phyloP scores from a whole-genome alignment of 2,113 vertebrate genomes.

The Corynorhinus townsendii region DNA sequence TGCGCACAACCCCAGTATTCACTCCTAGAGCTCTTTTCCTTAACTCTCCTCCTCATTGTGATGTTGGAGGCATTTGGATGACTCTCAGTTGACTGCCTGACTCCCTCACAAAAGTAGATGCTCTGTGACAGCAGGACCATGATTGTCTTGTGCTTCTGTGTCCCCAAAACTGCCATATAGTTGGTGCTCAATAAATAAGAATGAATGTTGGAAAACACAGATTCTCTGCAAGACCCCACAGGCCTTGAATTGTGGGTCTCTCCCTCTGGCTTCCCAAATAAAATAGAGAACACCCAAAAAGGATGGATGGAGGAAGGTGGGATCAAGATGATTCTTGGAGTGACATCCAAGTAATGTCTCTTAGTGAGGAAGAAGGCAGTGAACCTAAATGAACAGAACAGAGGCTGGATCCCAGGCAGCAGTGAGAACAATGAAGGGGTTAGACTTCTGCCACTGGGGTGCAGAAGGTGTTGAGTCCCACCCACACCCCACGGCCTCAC shows the following conservation, averaged over 20 bases:
- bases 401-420: background rate
- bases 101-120: background rate
- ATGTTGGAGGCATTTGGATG: background rate
- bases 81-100: background rate
- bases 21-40: background rate
- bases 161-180: background rate
- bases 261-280: background rate
- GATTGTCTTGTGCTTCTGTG: background rate
- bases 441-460: background rate
- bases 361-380: background rate
- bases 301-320: background rate
- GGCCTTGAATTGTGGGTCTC: background rate
- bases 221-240: background rate
- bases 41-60: fast-evolving
- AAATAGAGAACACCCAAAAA: background rate
- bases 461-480: background rate
- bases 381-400: background rate
- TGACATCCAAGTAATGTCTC: background rate
- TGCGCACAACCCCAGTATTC: background rate
- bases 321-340: background rate
- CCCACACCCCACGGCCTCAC: background rate
- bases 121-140: background rate
- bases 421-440: background rate
- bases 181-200: background rate
- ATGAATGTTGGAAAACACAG: background rate